These are phyloP conservation scores for Anas georgica DNA, from an alignment of 2,797 vertebrate species.

Conservation along the genomic window DNA sequence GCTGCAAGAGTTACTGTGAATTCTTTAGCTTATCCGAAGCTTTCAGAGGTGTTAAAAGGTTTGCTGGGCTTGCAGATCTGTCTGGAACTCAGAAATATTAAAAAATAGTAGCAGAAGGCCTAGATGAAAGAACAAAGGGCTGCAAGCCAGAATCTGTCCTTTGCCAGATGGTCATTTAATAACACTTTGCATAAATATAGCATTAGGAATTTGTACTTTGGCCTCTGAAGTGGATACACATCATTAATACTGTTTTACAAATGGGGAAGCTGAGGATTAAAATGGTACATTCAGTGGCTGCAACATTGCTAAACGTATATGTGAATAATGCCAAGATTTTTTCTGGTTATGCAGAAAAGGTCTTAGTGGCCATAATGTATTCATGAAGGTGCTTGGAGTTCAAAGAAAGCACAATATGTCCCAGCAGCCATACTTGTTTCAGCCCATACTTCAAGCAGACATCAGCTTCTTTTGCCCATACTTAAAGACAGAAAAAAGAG, in stretches of 20 bases:
- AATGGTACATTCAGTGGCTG: not conserved
- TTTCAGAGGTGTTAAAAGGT: slow-evolving; percentile 64
- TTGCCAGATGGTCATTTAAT: slow-evolving; percentile 56
- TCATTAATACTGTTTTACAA: slow-evolving; percentile 24
- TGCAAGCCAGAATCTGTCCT: slow-evolving; percentile 46
- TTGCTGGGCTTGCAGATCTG: slow-evolving; percentile 27
- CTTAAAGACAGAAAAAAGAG: not conserved
- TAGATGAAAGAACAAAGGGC: slow-evolving; percentile 44
- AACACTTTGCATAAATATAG: slow-evolving; percentile 42
- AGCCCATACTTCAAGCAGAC: not conserved
- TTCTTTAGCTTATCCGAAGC: slow-evolving; percentile 24
- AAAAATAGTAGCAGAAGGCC: slow-evolving; percentile 24
- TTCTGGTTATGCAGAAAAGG: not conserved
- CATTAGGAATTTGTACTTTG: slow-evolving; percentile 47
- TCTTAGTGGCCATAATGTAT: not conserved
- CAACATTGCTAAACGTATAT: not conserved
- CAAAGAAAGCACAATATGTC: not conserved
- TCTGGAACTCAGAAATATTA: slow-evolving; percentile 17
- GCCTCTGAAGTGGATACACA: slow-evolving; percentile 32
- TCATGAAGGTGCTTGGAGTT: not conserved
- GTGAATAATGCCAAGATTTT: not conserved
- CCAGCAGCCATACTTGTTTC: not conserved
- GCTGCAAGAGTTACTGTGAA: slow-evolving; percentile 2
- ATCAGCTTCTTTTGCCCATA: not conserved
- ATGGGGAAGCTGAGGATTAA: not conserved